A percentile compares a stretch with the other conserved stretches of the same genome.
Evolutionary conservation across 2,888 invertebrate genomes (phyloP).

Genomic region (Fabriciana adippe): DNA sequence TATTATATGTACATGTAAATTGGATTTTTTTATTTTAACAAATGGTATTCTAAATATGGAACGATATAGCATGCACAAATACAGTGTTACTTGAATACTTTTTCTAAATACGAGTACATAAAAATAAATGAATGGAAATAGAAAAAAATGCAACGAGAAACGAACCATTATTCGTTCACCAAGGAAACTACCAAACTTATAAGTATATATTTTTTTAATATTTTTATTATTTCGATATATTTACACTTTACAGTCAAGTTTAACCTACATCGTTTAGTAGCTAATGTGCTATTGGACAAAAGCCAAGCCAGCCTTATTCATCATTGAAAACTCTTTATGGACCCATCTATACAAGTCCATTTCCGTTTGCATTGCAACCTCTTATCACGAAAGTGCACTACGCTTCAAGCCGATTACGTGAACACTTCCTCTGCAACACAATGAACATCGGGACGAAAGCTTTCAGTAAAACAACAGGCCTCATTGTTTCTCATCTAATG

Average conservation of each 20-base stretch:
- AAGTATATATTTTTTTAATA: too few relatives aligned
- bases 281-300: slow-evolving; percentile 18
- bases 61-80: too few relatives aligned
- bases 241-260: neutral
- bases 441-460: slow-evolving; percentile 38
- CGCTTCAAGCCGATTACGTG: slow-evolving; percentile 42
- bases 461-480: slow-evolving; percentile 38
- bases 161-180: too few relatives aligned
- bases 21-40: too few relatives aligned
- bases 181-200: too few relatives aligned
- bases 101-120: too few relatives aligned
- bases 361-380: slow-evolving; percentile 34
- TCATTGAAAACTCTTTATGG: slow-evolving; percentile 30
- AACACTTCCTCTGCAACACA: slow-evolving; percentile 37
- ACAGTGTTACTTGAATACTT: too few relatives aligned
- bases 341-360: slow-evolving; percentile 35
- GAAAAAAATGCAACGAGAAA: too few relatives aligned
- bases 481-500: slow-evolving; percentile 36
- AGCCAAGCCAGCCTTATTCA: slow-evolving; percentile 15
- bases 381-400: slow-evolving; percentile 41
- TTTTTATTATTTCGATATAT: neutral
- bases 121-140: too few relatives aligned
- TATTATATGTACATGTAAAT: too few relatives aligned
- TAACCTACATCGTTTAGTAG: neutral
- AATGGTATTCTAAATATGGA: too few relatives aligned